phyloP scores from a whole-genome alignment of 2,888 invertebrate genomes.

The Oeneis ivallda region DNA sequence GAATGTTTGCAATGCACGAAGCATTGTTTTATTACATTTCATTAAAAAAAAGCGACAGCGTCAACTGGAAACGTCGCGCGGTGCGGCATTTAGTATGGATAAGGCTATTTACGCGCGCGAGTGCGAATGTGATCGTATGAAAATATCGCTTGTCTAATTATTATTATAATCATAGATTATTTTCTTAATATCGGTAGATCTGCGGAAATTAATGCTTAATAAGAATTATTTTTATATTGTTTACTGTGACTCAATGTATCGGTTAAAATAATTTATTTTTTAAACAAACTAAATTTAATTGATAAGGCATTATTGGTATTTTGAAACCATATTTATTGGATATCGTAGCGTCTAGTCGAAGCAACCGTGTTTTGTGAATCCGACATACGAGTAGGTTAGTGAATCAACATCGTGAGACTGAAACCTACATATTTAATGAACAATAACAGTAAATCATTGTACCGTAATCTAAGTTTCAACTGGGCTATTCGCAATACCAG shows the following conservation, averaged over 20 bases:
- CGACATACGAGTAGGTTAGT: constrained; percentile 25
- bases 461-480: constrained; percentile 60
- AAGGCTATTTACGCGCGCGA: constrained; percentile 57
- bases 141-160: constrained; percentile 65
- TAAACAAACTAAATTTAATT: constrained; percentile 53
- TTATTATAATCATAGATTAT: constrained; percentile 66
- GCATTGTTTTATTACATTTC: constrained; percentile 70
- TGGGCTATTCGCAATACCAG: constrained; percentile 73
- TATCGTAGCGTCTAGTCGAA: constrained; percentile 74
- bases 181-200: constrained; percentile 61
- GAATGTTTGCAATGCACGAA: constrained; percentile 66
- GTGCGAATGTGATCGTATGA: constrained; percentile 69
- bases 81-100: constrained; percentile 60
- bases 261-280: constrained; percentile 68
- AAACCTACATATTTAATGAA: constrained; percentile 50
- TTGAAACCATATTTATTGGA: constrained; percentile 66
- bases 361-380: constrained; percentile 47
- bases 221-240: constrained; percentile 57
- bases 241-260: constrained; percentile 48
- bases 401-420: constrained; percentile 57
- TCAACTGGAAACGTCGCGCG: constrained; percentile 52
- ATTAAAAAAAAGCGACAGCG: constrained; percentile 51
- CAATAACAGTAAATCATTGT: constrained; percentile 44
- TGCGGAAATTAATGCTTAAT: constrained; percentile 66
- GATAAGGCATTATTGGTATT: constrained; percentile 46